phyloP scores from a whole-genome alignment of 2,113 vertebrate species.

The Centrocercus urophasianus region DNA sequence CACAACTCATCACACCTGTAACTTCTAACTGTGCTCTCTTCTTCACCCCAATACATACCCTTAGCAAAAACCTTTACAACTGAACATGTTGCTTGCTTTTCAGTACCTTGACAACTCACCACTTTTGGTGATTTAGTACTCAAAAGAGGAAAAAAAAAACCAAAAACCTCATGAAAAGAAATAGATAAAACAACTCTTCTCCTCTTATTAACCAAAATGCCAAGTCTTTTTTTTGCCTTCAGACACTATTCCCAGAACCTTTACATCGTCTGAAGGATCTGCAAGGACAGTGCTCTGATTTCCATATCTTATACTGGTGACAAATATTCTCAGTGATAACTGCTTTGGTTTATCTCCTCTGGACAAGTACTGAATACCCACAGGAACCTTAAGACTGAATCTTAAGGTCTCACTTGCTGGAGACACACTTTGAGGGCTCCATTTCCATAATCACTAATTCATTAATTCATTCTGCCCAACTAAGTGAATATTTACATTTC shows the following conservation, averaged over 20 bases:
- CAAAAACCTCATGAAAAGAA: neutral
- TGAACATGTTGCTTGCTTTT: neutral
- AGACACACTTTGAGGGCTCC: neutral
- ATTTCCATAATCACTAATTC: neutral
- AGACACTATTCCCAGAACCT: neutral
- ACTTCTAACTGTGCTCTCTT: neutral
- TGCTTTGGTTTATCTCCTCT: neutral
- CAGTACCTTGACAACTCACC: neutral
- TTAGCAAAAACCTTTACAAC: neutral
- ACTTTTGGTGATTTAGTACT: neutral
- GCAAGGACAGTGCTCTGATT: neutral
- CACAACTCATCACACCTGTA: neutral
- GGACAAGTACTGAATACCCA: neutral
- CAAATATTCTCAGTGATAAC: neutral
- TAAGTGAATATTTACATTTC: neutral
- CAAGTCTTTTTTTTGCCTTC: neutral
- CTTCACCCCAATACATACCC: neutral
- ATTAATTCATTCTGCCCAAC: neutral
- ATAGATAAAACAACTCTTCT: neutral
- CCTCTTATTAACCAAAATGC: neutral
- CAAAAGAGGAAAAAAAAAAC: neutral
- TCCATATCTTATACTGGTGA: neutral
- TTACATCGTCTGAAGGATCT: neutral
- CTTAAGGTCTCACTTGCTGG: neutral
- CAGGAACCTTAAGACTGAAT: neutral